Evolutionary conservation across 2,888 invertebrate species (phyloP), one percentile per base, ranked within the genome.

Genomic region (Hartigia nigra): DNA sequence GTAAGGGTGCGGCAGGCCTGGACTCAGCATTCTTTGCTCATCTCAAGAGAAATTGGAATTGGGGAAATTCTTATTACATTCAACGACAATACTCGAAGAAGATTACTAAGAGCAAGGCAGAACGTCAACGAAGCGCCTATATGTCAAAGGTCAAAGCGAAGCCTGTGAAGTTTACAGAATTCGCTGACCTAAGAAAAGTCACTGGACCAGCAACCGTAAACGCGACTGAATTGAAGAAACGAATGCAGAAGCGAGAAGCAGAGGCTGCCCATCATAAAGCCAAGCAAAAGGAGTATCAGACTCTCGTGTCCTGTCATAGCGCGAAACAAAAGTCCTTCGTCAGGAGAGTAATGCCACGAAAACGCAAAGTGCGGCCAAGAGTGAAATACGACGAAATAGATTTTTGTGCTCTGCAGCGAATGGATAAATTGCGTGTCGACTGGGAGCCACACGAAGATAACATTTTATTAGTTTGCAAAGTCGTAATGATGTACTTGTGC

Each of bases 401-500:
- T 89, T 92, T 92, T 35, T 93, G 93, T 82, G 95, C 96, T 0
- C 87, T 95, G 75, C 93, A 94, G 75, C 92, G 93, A 74, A 94
- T 95, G 94, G 93, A 93, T 4, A 94, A 93, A 39, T 86, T 93
- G 34, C 92, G 93, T 11, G 94, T 95, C 0, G 92, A 93, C 12
- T 97, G 96, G 96, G 92, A 93, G 12, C 88, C 93, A 0, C 92
- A 93, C 69, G 97, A 97, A 90, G 96, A 96, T 90, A 94, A 94
- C 74, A 91, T 95, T 78, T 88, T 97, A 3, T 91, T 95, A 74
- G 92, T 96, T 81, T 94, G 95, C 82, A 95, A 95, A 84, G 94
- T 95, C 0, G 95, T 95, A 0, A 93, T 93, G 82, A 88, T 93
- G 79, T 94, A 94, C 80, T 92, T 93, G 82, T 93, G 85, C 79